phyloP scores from a whole-genome alignment of 2,113 vertebrate genomes.

The Bambusicola thoracicus region DNA sequence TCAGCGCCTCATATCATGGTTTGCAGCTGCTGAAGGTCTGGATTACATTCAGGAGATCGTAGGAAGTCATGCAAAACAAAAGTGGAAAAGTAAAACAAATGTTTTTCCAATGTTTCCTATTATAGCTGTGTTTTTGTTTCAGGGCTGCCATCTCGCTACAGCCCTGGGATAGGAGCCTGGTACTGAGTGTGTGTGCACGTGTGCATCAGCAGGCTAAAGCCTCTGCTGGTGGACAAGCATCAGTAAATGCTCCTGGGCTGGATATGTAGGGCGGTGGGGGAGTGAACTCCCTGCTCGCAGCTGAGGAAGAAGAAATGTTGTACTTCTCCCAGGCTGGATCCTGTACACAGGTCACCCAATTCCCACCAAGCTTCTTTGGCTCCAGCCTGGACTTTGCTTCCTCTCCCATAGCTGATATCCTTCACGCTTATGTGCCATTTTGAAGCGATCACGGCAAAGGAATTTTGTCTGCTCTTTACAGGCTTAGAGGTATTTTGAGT shows the following conservation, averaged over 20 bases:
- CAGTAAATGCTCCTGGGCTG: not conserved
- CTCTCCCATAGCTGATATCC: not conserved
- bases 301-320: not conserved
- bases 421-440: rapidly evolving
- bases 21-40: not conserved
- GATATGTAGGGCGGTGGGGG: not conserved
- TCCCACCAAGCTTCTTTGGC: not conserved
- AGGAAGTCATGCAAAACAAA: constrained; percentile 21
- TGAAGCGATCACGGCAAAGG: rapidly evolving
- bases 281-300: not conserved
- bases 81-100: not conserved
- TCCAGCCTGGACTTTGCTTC: not conserved
- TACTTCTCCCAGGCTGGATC: not conserved
- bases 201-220: not conserved
- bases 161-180: not conserved
- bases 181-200: rapidly evolving
- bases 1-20: not conserved
- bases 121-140: not conserved
- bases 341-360: not conserved
- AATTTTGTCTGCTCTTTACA: not conserved
- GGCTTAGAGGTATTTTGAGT: not conserved
- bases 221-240: not conserved
- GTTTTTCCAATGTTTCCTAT: not conserved
- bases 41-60: not conserved
- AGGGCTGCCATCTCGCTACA: not conserved